Evolutionary conservation across 2,888 invertebrate genomes (phyloP), one percentile per base, ranked within the genome.

Genomic region (Temnothorax ravouxi): DNA sequence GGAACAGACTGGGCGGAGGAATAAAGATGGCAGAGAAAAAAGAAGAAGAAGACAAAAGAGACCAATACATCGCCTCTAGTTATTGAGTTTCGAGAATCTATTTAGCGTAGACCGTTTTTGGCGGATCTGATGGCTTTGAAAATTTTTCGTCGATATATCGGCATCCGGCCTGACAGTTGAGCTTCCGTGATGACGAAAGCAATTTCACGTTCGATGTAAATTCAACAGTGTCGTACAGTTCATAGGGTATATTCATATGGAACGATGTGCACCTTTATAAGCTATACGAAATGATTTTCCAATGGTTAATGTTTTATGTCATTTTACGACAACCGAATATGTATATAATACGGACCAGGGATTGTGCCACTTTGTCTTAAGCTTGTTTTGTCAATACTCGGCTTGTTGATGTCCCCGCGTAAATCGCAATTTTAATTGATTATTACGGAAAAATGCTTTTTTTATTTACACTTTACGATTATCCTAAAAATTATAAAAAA

Each of bases 31-130:
- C 41, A 56, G 72, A 34, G 29, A 56, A 54, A 64, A 47, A 52
- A 47, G 9, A 54, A 50, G 25, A 47, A 34, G 52, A 59, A 59
- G 44, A 62, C 34, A 66, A 54, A 13, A 38, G 69, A 56, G 34
- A 25, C 44, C 50, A 34, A 47, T 72, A 47, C 47, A 59, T 72
- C 59, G 47, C 18, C 34, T 79, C 64, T 66, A 83, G 69, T 80
- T 87, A 87, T 90, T 74, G 89, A 90, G 81, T 86, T 72, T 75
- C 83, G 74, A 69, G 82, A 90, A 89, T 88, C 84, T 88, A 83
- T 86, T 88, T 90, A 90, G 83, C n/a, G 67, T 87, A 59, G 47
- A 38, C 25, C 21, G 44, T 61, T 80, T 80, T 71, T 21, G 38
- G 25, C 25, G 13, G n/a, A 50, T 80, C 13, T 11, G 61, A 21